Percentiles rank a stretch among this genome's conserved stretches.
Evolutionary conservation across 2,888 invertebrate genomes (phyloP).

Genomic region (Steinernema carpocapsae): DNA sequence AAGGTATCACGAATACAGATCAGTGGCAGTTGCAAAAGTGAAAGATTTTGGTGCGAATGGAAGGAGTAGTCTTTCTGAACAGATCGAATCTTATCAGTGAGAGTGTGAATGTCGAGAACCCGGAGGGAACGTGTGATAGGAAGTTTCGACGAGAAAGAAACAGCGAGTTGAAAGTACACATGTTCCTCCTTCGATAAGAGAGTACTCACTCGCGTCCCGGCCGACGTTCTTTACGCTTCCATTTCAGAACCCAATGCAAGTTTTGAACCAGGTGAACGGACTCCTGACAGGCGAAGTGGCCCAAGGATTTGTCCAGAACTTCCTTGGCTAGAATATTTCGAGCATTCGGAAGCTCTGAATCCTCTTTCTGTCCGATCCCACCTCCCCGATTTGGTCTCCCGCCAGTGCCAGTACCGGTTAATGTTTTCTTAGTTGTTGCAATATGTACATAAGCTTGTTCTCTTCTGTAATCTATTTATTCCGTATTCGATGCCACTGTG

Average conservation of each 20-base stretch:
- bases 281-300: constrained; percentile 66
- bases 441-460: not conserved
- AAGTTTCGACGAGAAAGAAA: too few species aligned
- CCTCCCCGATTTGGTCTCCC: constrained; percentile 22
- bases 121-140: not conserved
- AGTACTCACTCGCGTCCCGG: too few species aligned
- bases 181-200: too few species aligned
- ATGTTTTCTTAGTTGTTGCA: not conserved
- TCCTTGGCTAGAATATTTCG: constrained; percentile 49
- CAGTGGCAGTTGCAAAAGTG: not conserved
- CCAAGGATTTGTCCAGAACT: constrained; percentile 68
- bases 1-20: too few species aligned
- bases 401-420: constrained; percentile 12
- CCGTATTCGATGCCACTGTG: not conserved
- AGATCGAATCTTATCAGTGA: too few species aligned
- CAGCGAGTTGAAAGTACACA: not conserved
- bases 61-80: too few species aligned
- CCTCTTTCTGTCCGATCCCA: not conserved
- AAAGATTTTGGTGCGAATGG: too few species aligned
- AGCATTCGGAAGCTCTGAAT: not conserved
- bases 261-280: constrained; percentile 61
- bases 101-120: too few species aligned
- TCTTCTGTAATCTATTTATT: constrained; percentile 8
- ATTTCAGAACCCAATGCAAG: constrained; percentile 61
- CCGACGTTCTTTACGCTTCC: not conserved